Conservation (phyloP, 2,797 vertebrate genomes). For the Nannoperca australis region DNA sequence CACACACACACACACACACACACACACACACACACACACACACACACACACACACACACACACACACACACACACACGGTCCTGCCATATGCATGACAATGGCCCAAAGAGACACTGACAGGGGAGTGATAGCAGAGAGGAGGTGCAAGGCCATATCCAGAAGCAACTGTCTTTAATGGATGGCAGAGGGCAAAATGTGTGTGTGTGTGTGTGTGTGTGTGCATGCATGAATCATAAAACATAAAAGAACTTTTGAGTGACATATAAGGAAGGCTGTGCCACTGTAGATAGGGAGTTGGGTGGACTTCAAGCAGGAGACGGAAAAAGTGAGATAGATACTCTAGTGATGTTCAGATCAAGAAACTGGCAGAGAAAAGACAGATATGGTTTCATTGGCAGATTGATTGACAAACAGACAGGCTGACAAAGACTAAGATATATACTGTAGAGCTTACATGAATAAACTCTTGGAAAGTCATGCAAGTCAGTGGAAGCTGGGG, state of each 20-base stretch:
- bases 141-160: conserved; percentile 55
- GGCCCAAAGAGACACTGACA: conserved; percentile 45
- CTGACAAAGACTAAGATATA: conserved; percentile 47
- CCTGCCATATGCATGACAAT: conserved; percentile 80
- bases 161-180: conserved; percentile 57
- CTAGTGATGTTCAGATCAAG: conserved; percentile 71
- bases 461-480: conserved; percentile 33
- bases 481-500: conserved; percentile 7
- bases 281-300: conserved; percentile 75
- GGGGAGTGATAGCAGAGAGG: conserved; percentile 28
- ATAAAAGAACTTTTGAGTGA: conserved; percentile 75
- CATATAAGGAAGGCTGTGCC: conserved; percentile 66
- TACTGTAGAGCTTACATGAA: conserved; percentile 26
- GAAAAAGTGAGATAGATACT: conserved; percentile 67
- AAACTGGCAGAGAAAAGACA: conserved; percentile 55
- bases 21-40: conserved; percentile 20
- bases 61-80: conserved; percentile 41
- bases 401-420: conserved; percentile 61
- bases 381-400: conserved; percentile 62
- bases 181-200: conserved; percentile 48
- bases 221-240: conserved; percentile 55
- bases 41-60: not conserved
- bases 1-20: too few species aligned
- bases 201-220: conserved; percentile 26
- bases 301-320: conserved; percentile 64